A percentile compares a stretch with the other conserved stretches of the same genome.
Evolutionary conservation across 2,888 invertebrate species (phyloP).

Genomic region (Drosophila leonis): DNA sequence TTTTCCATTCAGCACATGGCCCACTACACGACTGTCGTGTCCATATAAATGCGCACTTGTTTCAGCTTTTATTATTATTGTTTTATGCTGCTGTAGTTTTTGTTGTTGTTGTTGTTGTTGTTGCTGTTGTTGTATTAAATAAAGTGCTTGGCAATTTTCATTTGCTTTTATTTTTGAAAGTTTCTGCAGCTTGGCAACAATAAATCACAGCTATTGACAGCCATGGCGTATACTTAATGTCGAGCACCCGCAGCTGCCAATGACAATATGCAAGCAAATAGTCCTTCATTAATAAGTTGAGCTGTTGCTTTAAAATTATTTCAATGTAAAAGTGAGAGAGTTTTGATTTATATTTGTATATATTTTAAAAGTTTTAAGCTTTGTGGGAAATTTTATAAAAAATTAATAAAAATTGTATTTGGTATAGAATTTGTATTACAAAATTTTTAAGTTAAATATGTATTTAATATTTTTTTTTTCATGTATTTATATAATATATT

Average conservation of each 20-base stretch:
- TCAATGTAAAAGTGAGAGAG: background rate
- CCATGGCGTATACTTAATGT: constrained; percentile 59
- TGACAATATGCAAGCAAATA: constrained; percentile 35
- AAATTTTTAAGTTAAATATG: too few relatives aligned
- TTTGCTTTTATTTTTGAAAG: constrained; percentile 35
- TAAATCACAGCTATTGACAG: constrained; percentile 50
- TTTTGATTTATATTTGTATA: background rate
- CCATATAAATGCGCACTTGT: constrained; percentile 46
- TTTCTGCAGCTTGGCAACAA: constrained; percentile 21
- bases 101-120: constrained; percentile 10
- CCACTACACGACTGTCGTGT: constrained; percentile 39
- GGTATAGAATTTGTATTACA: background rate
- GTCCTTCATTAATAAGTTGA: constrained; percentile 7
- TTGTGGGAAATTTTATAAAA: background rate
- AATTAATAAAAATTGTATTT: background rate
- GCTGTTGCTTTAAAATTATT: constrained; percentile 1
- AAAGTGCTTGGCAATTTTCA: constrained; percentile 36
- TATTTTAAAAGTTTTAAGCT: background rate
- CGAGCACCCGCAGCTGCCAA: constrained; percentile 34
- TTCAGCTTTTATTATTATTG: constrained; percentile 40
- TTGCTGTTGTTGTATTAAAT: constrained; percentile 24
- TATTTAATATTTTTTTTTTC: background rate
- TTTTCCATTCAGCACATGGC: constrained; percentile 56
- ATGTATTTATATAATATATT: too few relatives aligned
- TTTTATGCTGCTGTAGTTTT: constrained; percentile 20